Evolutionary conservation across 2,888 invertebrate species (phyloP).

Genomic region (Monopis laevigella): DNA sequence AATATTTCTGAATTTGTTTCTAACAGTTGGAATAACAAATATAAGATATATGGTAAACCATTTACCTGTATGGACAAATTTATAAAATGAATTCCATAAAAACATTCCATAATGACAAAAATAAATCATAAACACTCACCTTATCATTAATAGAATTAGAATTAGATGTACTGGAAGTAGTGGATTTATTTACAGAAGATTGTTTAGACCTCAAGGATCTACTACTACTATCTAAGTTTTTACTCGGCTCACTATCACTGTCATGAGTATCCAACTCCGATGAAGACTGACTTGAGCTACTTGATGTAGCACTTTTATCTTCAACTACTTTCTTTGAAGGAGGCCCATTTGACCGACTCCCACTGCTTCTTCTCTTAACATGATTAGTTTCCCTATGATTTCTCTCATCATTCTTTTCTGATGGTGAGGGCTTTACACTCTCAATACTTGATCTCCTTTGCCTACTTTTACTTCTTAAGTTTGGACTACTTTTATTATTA

Average conservation of each 20-base stretch:
- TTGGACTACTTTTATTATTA: conserved; percentile 18
- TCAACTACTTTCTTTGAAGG: conserved; percentile 50
- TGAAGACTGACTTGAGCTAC: conserved; percentile 56
- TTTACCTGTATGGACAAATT: too few relatives aligned
- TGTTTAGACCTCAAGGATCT: conserved; percentile 25
- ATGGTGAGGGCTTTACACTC: conserved; percentile 31
- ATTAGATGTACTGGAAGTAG: conserved; percentile 26
- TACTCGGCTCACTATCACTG: conserved; percentile 48
- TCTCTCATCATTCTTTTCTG: conserved; percentile 31
- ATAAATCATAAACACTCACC: conserved; percentile 24
- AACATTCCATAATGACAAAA: too few relatives aligned
- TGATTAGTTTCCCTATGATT: conserved; percentile 29
- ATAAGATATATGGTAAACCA: too few relatives aligned
- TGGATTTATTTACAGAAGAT: conserved; percentile 24
- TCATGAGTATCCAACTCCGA: conserved; percentile 53
- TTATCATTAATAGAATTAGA: conserved; percentile 24
- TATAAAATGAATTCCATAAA: too few relatives aligned
- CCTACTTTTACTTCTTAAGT: conserved; percentile 31
- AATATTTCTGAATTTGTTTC: too few relatives aligned
- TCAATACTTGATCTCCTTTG: conserved; percentile 50
- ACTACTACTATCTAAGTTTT: conserved; percentile 32
- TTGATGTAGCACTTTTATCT: conserved; percentile 44
- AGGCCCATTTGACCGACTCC: conserved; percentile 41
- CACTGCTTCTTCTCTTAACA: conserved; percentile 41
- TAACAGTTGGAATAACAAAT: too few relatives aligned